Conservation (phyloP, 53 echinoderm and acorn worm genomes). For the Stichopus horrens region DNA sequence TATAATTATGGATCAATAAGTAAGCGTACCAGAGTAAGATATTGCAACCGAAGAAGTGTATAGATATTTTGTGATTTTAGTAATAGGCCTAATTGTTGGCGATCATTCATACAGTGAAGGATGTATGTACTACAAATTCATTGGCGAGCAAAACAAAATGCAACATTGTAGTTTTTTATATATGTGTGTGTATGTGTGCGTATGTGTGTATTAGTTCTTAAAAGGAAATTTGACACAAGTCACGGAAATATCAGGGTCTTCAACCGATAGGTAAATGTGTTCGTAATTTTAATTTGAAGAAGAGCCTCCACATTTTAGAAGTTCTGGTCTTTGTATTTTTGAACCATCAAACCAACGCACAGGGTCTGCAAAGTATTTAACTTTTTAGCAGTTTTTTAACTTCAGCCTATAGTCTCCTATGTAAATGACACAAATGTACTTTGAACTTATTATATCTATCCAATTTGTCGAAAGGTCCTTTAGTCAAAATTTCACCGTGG, state of each 20-base stretch:
- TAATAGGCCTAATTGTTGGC: not conserved
- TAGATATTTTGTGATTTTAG: not conserved
- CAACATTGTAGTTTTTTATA: not conserved
- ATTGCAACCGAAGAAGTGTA: not conserved
- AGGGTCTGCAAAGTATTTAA: too few relatives aligned
- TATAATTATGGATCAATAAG: not conserved
- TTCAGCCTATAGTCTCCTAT: too few relatives aligned
- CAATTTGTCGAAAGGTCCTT: too few relatives aligned
- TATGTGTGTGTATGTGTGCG: not conserved
- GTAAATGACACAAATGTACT: too few relatives aligned
- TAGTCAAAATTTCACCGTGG: too few relatives aligned
- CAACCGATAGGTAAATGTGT: not conserved
- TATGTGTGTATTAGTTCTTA: not conserved
- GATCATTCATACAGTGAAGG: not conserved
- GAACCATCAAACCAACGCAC: too few relatives aligned
- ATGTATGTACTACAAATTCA: not conserved
- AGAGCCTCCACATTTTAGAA: too few relatives aligned
- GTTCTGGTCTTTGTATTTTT: too few relatives aligned
- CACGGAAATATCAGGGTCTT: not conserved
- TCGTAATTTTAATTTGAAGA: too few relatives aligned
- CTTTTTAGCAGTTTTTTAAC: too few relatives aligned
- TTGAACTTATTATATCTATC: too few relatives aligned
- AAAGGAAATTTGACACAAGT: not conserved
- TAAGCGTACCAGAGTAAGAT: not conserved
- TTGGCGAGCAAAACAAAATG: not conserved